These are phyloP conservation scores for Pteria penguin DNA, from an alignment of 2,888 invertebrate genomes.

Conservation along the genomic window DNA sequence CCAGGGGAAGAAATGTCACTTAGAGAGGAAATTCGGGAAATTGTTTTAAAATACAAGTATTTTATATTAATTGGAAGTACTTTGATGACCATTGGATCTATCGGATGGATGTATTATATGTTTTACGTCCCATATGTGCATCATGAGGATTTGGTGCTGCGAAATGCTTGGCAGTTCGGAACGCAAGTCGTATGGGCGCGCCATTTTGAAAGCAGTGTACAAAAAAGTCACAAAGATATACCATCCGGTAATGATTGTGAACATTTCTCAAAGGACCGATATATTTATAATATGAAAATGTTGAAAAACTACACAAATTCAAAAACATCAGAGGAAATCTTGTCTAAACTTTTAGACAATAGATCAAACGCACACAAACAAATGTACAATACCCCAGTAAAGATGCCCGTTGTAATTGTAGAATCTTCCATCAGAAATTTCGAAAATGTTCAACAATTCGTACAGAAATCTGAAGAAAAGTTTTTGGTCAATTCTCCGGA, in stretches of 20 bases:
- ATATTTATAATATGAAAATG: conserved; percentile 1
- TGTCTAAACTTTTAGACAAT: neutral
- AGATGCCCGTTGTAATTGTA: neutral
- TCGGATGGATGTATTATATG: conserved; percentile 15
- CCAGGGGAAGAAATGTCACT: neutral
- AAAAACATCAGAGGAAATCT: neutral
- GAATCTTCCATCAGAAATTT: conserved; percentile 3
- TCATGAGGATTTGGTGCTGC: neutral
- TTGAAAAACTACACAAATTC: neutral
- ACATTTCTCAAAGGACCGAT: conserved; percentile 7
- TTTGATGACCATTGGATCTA: neutral
- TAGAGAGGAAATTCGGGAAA: neutral
- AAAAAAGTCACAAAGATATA: neutral
- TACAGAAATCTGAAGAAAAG: neutral
- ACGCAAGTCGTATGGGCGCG: conserved; percentile 4
- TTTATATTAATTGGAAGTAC: conserved; percentile 7
- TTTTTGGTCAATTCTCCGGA: neutral
- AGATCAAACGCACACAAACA: neutral
- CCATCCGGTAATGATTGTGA: neutral
- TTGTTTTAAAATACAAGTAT: conserved; percentile 11
- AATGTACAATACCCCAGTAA: neutral
- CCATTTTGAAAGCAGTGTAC: neutral
- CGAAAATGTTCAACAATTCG: neutral
- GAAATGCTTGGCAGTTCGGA: neutral
- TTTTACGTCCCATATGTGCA: neutral